Conservation (phyloP, 2,797 vertebrate genomes). For the Sciurus carolinensis region DNA sequence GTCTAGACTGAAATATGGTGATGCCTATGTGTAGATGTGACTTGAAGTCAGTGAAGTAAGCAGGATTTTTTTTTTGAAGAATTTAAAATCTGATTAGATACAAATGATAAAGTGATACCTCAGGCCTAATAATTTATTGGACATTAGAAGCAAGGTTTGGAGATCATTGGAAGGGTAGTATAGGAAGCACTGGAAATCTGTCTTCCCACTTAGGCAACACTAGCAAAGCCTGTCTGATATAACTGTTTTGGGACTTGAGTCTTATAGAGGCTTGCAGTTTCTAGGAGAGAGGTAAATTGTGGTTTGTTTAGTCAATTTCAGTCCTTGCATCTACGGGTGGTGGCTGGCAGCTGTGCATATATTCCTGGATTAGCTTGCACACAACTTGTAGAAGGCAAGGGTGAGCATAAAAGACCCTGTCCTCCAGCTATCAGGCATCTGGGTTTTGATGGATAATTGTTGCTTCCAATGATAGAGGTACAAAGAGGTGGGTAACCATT, state of each 20-base stretch:
- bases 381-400: not conserved
- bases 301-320: conserved; percentile 13
- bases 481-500: not conserved
- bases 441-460: not conserved
- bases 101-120: conserved; percentile 16
- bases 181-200: not conserved
- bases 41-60: conserved; percentile 16
- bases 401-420: not conserved
- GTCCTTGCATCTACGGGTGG: not conserved
- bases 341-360: not conserved
- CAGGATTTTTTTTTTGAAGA: not conserved
- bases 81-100: conserved; percentile 37
- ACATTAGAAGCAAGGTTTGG: not conserved
- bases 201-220: not conserved
- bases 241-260: not conserved
- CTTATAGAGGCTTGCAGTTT: not conserved
- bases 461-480: conserved; percentile 8
- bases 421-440: not conserved
- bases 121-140: conserved; percentile 10
- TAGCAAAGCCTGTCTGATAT: not conserved
- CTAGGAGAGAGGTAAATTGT: not conserved
- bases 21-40: not conserved
- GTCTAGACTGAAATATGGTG: not conserved
- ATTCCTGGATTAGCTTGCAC: not conserved
- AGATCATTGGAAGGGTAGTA: not conserved